Evolutionary conservation across 1,140 invertebrate species (phyloP).

Genomic region (Leptopilina boulardi): DNA sequence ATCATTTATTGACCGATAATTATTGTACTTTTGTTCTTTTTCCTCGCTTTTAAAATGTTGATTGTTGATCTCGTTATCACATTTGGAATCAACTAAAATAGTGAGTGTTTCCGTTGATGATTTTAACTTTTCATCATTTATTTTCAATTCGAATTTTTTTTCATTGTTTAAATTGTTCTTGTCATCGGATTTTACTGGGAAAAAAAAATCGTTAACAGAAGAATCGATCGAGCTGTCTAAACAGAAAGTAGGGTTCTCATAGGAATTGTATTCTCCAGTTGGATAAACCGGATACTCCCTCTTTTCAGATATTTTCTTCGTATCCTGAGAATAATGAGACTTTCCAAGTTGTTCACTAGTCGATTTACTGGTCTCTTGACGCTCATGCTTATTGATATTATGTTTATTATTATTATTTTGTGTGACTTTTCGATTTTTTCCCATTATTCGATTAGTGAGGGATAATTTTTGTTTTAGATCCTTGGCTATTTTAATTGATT

Average conservation of each 20-base stretch:
- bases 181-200: slow-evolving; percentile 48
- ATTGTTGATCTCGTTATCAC: not conserved
- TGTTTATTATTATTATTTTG: slow-evolving; percentile 30
- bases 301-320: slow-evolving; percentile 17
- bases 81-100: slow-evolving; percentile 42
- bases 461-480: slow-evolving; percentile 64
- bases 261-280: slow-evolving; percentile 56
- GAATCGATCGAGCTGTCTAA: slow-evolving; percentile 70
- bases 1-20: not conserved
- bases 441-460: slow-evolving; percentile 55
- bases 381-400: slow-evolving; percentile 18
- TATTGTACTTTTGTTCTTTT: slow-evolving; percentile 11
- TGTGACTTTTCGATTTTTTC: slow-evolving; percentile 45
- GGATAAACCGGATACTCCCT: slow-evolving; percentile 2
- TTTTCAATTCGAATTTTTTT: not conserved
- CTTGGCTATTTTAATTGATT: slow-evolving; percentile 46
- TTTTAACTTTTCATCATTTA: not conserved
- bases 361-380: slow-evolving; percentile 2
- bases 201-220: slow-evolving; percentile 63
- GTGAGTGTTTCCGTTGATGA: slow-evolving; percentile 35
- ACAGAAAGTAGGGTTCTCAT: slow-evolving; percentile 72
- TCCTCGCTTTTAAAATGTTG: not conserved
- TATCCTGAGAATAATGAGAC: not conserved
- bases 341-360: slow-evolving; percentile 7
- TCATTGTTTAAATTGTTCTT: slow-evolving; percentile 27